These are phyloP conservation scores for Polypedilum vanderplanki DNA, from an alignment of 1,140 invertebrate genomes.

Conservation along the genomic window DNA sequence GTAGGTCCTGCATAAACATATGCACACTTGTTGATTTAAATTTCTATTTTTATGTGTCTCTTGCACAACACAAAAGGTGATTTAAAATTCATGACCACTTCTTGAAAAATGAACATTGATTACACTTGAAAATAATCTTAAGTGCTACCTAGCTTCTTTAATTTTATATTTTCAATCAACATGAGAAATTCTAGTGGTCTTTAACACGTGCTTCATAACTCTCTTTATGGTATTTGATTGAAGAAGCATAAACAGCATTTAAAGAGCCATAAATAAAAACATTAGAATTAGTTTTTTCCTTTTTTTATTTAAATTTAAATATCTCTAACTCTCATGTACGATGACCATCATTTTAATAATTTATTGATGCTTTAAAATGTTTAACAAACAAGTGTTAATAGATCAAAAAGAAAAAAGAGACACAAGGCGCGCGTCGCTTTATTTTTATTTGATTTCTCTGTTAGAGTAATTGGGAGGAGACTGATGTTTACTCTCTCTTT, in stretches of 20 bases:
- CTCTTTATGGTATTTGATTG: constrained; percentile 1
- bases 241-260: constrained; percentile 8
- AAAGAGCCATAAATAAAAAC: neutral
- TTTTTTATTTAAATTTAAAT: neutral
- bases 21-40: neutral
- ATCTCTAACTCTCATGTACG: neutral
- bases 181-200: constrained; percentile 24
- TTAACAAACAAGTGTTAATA: constrained; percentile 28
- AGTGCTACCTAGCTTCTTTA: constrained; percentile 19
- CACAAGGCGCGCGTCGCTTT: neutral
- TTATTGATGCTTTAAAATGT: constrained; percentile 28
- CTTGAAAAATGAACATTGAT: neutral
- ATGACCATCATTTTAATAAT: constrained; percentile 12
- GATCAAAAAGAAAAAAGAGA: constrained; percentile 16
- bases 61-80: neutral
- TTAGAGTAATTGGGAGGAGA: neutral
- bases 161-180: constrained; percentile 27
- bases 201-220: constrained; percentile 4
- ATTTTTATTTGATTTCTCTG: neutral
- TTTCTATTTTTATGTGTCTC: too few relatives aligned
- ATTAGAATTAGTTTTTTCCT: neutral
- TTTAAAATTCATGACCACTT: neutral
- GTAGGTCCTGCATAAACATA: neutral
- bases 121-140: neutral
- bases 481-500: neutral